Evolutionary conservation across 2,888 invertebrate genomes (phyloP).

Genomic region (Hedychridium roseum): DNA sequence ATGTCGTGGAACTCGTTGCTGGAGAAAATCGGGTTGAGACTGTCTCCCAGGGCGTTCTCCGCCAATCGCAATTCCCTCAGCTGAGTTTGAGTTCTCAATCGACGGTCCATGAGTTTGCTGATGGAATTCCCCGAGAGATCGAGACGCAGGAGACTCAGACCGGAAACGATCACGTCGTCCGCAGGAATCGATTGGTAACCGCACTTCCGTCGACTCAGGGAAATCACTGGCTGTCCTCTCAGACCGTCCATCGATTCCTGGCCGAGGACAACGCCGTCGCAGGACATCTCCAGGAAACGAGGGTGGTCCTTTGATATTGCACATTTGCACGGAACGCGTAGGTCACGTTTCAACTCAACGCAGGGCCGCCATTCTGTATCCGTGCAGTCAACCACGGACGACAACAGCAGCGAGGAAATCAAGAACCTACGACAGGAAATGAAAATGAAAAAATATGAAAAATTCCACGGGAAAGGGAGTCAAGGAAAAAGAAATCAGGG

Average conservation of each 20-base stretch:
- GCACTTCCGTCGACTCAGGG: conserved; percentile 80
- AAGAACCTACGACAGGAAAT: no score
- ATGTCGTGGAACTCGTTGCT: conserved; percentile 84
- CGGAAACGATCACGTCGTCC: conserved; percentile 55
- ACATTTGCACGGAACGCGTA: conserved; percentile 78
- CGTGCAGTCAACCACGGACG: conserved; percentile 27
- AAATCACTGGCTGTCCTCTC: conserved; percentile 80
- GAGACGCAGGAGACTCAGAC: conserved; percentile 76
- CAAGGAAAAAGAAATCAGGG: no score
- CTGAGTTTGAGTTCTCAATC: conserved; percentile 73
- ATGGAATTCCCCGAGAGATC: conserved; percentile 87
- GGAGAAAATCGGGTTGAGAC: conserved; percentile 89
- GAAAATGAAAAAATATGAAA: no score
- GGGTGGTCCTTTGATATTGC: conserved; percentile 52
- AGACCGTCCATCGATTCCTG: conserved; percentile 81
- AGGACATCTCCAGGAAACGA: conserved; percentile 76
- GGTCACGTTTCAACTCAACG: conserved; percentile 77
- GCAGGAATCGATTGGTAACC: conserved; percentile 86
- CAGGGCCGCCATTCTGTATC: conserved; percentile 73
- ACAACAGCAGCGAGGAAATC: conserved; percentile 24
- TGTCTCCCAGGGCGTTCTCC: conserved; percentile 88
- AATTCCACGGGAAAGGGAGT: no score
- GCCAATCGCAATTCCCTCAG: conserved; percentile 77
- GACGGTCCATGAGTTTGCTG: conserved; percentile 78
- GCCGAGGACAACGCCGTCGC: conserved; percentile 83